phyloP scores from a whole-genome alignment of 2,113 vertebrate genomes.

The Lophura nycthemera region DNA sequence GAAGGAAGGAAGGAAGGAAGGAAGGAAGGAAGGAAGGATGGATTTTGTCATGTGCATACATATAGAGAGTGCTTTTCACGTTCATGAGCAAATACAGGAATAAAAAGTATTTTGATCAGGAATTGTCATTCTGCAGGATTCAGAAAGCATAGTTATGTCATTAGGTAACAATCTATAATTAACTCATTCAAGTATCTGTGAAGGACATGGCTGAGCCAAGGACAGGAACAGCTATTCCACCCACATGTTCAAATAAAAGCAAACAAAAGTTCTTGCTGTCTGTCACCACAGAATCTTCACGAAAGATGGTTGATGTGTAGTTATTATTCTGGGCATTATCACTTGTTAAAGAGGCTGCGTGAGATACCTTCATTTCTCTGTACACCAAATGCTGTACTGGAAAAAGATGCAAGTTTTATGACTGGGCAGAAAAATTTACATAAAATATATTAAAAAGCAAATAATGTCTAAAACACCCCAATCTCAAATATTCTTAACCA shows the following conservation, averaged over 20 bases:
- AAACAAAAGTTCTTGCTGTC: constrained; percentile 68
- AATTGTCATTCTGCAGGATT: constrained; percentile 70
- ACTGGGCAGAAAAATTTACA: not conserved
- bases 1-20: no score
- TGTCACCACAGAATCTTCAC: constrained; percentile 62
- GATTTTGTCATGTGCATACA: no score
- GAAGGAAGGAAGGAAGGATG: no score
- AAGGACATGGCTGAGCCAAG: constrained; percentile 60
- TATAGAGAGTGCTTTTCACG: not conserved
- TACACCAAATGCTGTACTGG: not conserved
- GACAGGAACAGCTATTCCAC: constrained; percentile 57
- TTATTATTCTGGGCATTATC: constrained; percentile 57
- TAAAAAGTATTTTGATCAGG: constrained; percentile 52
- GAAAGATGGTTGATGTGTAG: constrained; percentile 44
- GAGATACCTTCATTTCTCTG: constrained; percentile 20
- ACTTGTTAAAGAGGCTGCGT: not conserved
- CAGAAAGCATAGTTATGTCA: constrained; percentile 68
- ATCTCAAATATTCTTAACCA: not conserved
- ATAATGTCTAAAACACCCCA: not conserved
- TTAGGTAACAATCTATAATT: constrained; percentile 77
- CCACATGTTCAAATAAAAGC: constrained; percentile 61
- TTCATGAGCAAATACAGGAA: constrained; percentile 25
- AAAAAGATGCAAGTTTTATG: not conserved
- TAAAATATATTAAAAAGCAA: not conserved
- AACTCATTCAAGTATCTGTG: constrained; percentile 73